Conservation (phyloP, 2,888 invertebrate species). For the Epiblema foenella region DNA sequence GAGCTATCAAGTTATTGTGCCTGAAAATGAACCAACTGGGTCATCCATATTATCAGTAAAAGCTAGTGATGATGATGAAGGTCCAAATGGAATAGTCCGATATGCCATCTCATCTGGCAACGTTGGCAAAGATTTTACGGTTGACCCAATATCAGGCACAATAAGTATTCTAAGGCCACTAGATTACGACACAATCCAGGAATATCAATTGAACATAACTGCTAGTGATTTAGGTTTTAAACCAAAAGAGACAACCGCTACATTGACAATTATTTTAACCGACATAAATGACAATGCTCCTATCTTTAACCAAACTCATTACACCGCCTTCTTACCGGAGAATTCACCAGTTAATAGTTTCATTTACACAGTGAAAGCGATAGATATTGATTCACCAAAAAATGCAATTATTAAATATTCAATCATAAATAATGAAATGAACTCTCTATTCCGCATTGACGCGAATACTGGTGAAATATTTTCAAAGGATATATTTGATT, state of each 20-base stretch:
- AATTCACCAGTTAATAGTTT: conserved; percentile 91
- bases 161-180: conserved; percentile 91
- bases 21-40: conserved; percentile 95
- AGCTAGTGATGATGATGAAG: conserved; percentile 93
- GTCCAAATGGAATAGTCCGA: conserved; percentile 95
- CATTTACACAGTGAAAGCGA: conserved; percentile 90
- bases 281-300: conserved; percentile 98
- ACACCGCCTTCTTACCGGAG: conserved; percentile 92
- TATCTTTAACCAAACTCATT: conserved; percentile 90
- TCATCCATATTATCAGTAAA: conserved; percentile 93
- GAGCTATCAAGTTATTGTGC: conserved; percentile 95
- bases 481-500: conserved; percentile 92
- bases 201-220: conserved; percentile 94
- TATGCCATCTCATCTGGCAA: conserved; percentile 95
- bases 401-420: conserved; percentile 94
- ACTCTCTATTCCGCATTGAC: conserved; percentile 91
- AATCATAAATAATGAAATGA: conserved; percentile 90
- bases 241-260: conserved; percentile 90
- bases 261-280: conserved; percentile 93
- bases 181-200: conserved; percentile 94
- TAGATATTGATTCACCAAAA: conserved; percentile 94
- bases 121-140: conserved; percentile 90
- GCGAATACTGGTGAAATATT: conserved; percentile 90
- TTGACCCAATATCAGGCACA: conserved; percentile 91
- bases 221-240: conserved; percentile 95